Base-by-base conservation (phyloP, 53 echinoderm and acorn worm genomes). In the Antedon mediterranea region DNA sequence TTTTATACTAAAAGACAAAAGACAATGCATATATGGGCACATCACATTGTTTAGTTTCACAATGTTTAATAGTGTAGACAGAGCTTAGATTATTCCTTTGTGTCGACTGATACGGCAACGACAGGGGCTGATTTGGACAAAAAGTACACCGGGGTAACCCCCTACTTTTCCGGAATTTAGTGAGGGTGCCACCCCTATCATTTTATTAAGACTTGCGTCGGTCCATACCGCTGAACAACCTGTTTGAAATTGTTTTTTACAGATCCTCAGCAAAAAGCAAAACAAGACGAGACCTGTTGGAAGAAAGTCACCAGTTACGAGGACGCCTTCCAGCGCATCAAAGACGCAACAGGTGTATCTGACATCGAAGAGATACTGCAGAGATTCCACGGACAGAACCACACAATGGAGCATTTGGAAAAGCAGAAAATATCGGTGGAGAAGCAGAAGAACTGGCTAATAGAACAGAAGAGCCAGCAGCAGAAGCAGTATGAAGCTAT, bases 211-310 rank as follows among this genome's bases (percentile, higher is more conserved):
- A n/a, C n/a, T n/a, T n/a, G n/a, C n/a, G n/a, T n/a, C n/a, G n/a
- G n/a, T n/a, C n/a, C n/a, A n/a, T n/a, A n/a, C n/a, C n/a, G n/a
- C n/a, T n/a, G n/a, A n/a, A n/a, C n/a, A n/a, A n/a, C n/a, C n/a
- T n/a, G 37, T 37, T 4, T 37, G 37, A 37, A 37, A 37, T 37
- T 37, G 37, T 4, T 6, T 37, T 37, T 37, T 6, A 37, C 83
- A 98, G 98, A 92, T 15, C 83, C 85, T 30, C 85, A 90, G 42
- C 90, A 87, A 4, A 86, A 90, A 71, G 88, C 98, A 3, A 88
- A 85, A 34, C 89, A 92, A 84, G 98, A 89, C 30, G 91, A 92
- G 43, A 92, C 89, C 43, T 90, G 88, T 77, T 92, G 91, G 98
- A 77, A 90, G 6, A 90, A 90, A 78, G 89, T 98, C 18, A 90